These are phyloP conservation scores for Drepana arcuata DNA, from an alignment of 1,140 invertebrate genomes.

Conservation along the genomic window DNA sequence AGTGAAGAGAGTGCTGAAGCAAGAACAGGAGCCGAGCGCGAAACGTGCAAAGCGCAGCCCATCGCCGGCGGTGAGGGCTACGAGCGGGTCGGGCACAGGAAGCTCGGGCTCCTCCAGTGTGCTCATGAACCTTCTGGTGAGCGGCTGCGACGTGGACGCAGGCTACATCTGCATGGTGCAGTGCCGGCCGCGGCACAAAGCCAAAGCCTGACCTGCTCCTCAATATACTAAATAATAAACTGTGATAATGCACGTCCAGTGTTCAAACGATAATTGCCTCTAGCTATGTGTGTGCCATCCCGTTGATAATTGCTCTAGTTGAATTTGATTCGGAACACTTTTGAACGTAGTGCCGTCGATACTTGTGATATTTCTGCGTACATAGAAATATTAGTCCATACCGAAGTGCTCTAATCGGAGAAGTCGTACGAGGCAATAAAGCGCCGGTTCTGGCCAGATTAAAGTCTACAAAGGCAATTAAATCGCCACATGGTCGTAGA, in stretches of 20 bases:
- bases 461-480: slow-evolving; percentile 26
- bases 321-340: slow-evolving; percentile 35
- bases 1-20: slow-evolving; percentile 51
- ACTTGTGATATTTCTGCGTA: slow-evolving; percentile 50
- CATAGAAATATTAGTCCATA: slow-evolving; percentile 21
- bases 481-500: slow-evolving; percentile 15
- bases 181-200: slow-evolving; percentile 69
- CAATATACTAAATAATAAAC: slow-evolving; percentile 32
- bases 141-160: slow-evolving; percentile 91
- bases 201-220: slow-evolving; percentile 44
- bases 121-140: slow-evolving; percentile 92
- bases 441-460: no score
- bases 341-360: slow-evolving; percentile 47
- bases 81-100: no score
- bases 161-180: slow-evolving; percentile 89
- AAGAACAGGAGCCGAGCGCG: slow-evolving; percentile 50
- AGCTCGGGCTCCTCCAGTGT: slow-evolving; percentile 79
- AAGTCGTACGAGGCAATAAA: slow-evolving; percentile 25
- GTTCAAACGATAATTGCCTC: slow-evolving; percentile 36
- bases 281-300: slow-evolving; percentile 20
- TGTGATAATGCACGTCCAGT: slow-evolving; percentile 68
- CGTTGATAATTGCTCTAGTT: slow-evolving; percentile 25
- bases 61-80: slow-evolving; percentile 45
- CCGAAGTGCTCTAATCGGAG: slow-evolving; percentile 15
- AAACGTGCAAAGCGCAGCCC: slow-evolving; percentile 57